These are phyloP conservation scores for Aix galericulata DNA, from an alignment of 2,113 vertebrate genomes.

Conservation along the genomic window DNA sequence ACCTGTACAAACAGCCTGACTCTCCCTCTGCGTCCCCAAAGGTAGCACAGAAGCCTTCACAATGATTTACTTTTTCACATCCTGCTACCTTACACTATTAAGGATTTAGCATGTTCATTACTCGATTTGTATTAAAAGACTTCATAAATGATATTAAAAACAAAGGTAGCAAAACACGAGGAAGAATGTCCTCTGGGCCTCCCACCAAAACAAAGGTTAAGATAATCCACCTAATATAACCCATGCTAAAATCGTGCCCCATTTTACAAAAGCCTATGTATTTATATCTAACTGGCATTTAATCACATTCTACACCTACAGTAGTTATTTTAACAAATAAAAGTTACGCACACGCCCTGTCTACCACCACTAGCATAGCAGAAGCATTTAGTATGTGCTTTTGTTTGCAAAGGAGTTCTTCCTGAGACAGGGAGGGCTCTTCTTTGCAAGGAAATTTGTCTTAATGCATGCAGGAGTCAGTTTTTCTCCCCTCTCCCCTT, in stretches of 20 bases:
- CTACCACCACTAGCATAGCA: background rate
- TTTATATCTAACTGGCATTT: background rate
- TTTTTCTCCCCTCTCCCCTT: background rate
- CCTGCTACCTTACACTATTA: background rate
- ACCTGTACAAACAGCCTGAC: background rate
- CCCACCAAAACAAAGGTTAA: background rate
- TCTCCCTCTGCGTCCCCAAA: fast-evolving
- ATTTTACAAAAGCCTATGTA: background rate
- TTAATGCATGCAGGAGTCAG: background rate
- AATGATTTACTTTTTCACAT: background rate
- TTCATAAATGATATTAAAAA: background rate
- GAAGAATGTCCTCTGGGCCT: background rate
- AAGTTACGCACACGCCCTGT: background rate
- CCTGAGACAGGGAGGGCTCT: background rate
- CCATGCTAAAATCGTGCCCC: background rate
- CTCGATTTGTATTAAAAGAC: background rate
- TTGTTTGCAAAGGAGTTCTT: conserved; percentile 15
- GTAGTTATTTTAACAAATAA: background rate
- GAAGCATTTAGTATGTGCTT: background rate
- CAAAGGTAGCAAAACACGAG: fast-evolving
- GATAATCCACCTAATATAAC: background rate
- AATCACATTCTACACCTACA: background rate
- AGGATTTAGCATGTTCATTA: background rate
- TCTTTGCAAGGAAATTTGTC: background rate
- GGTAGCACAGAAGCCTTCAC: background rate